Conservation (phyloP, 1,140 invertebrate species). For the Augochlora pura region DNA sequence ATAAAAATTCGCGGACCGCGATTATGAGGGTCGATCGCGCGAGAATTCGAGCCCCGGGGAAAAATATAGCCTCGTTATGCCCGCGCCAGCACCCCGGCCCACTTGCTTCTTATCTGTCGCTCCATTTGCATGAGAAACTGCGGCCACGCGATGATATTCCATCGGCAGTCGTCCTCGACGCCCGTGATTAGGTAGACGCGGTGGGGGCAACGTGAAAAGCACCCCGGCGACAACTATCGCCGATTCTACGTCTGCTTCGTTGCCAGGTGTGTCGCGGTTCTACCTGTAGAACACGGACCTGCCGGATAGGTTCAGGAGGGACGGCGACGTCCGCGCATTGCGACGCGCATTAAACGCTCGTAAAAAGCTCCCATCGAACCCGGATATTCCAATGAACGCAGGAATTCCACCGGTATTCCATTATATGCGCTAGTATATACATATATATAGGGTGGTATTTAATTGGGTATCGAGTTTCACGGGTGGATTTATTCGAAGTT, state of each 20-base stretch:
- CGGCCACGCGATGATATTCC: constrained; percentile 14
- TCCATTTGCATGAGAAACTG: constrained; percentile 46
- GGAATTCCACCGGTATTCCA: background rate
- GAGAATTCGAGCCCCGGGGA: constrained; percentile 22
- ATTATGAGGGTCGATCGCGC: constrained; percentile 10
- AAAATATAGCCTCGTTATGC: constrained; percentile 45
- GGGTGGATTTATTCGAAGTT: no score
- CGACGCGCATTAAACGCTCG: constrained; percentile 19
- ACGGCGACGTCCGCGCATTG: constrained; percentile 18
- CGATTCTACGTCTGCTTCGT: background rate
- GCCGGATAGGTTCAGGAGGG: background rate
- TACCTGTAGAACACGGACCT: background rate
- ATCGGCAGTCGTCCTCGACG: background rate
- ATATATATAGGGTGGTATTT: background rate
- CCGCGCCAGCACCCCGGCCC: constrained; percentile 27
- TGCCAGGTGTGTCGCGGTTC: background rate
- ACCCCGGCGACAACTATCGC: background rate
- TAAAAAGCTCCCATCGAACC: constrained; percentile 8
- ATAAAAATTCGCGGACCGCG: constrained; percentile 9
- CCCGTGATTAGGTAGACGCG: constrained; percentile 27
- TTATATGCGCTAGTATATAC: no score
- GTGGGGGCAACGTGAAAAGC: constrained; percentile 7
- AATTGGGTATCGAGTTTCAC: background rate
- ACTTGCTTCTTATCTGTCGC: constrained; percentile 48
- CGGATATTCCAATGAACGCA: constrained; percentile 19